Conservation (phyloP, 1,140 invertebrate species). For the Drosophila kurseongensis region DNA sequence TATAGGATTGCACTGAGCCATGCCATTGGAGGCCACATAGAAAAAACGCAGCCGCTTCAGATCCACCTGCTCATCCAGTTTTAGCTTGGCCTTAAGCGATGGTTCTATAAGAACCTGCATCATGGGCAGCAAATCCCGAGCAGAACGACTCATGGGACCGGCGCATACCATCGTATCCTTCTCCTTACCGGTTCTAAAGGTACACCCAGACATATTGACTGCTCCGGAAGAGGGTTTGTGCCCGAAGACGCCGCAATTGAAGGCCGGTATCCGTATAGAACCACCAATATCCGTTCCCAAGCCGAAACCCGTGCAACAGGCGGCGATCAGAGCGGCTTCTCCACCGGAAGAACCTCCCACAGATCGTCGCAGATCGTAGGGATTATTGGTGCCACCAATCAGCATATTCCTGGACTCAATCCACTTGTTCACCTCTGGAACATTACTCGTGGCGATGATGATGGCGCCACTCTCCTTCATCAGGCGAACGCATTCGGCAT, state of each 20-base stretch:
- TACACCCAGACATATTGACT: slow-evolving; percentile 87
- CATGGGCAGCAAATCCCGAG: slow-evolving; percentile 90
- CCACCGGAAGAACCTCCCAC: slow-evolving; percentile 95
- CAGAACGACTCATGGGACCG: slow-evolving; percentile 92
- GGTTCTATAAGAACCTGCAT: slow-evolving; percentile 85
- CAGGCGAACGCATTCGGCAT: slow-evolving; percentile 91
- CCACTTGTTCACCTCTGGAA: slow-evolving; percentile 93
- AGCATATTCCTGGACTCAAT: slow-evolving; percentile 95
- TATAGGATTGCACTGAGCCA: slow-evolving; percentile 89
- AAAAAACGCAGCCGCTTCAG: slow-evolving; percentile 90
- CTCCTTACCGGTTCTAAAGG: slow-evolving; percentile 87
- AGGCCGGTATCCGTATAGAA: slow-evolving; percentile 96
- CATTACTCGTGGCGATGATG: slow-evolving; percentile 95
- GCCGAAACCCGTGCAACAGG: slow-evolving; percentile 93
- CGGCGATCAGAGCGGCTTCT: slow-evolving; percentile 89
- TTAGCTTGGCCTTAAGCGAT: slow-evolving; percentile 65
- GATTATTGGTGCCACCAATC: slow-evolving; percentile 96
- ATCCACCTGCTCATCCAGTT: slow-evolving; percentile 87
- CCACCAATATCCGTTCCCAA: slow-evolving; percentile 97
- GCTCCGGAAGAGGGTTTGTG: slow-evolving; percentile 93
- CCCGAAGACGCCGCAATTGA: slow-evolving; percentile 97
- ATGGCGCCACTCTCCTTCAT: slow-evolving; percentile 94
- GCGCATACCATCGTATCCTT: slow-evolving; percentile 88
- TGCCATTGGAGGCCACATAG: slow-evolving; percentile 90
- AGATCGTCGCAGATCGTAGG: slow-evolving; percentile 93